These are phyloP conservation scores for Dryobota labecula DNA, from an alignment of 2,888 invertebrate genomes.

Conservation along the genomic window DNA sequence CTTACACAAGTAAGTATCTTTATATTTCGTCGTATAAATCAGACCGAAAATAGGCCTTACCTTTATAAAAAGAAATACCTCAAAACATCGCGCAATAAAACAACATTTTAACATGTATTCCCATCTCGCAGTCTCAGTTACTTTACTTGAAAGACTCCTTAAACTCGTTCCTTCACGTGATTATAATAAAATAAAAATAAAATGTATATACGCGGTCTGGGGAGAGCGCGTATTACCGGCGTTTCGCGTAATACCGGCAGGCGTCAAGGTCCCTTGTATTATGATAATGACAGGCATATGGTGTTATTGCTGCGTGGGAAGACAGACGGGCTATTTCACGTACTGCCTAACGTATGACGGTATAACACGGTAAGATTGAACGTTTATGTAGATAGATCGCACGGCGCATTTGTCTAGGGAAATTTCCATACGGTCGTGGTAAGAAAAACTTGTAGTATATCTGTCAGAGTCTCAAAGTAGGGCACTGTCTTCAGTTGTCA, in stretches of 20 bases:
- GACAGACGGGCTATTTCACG: constrained; percentile 39
- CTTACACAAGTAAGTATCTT: constrained; percentile 15
- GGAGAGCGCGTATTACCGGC: constrained; percentile 44
- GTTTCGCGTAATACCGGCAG: constrained; percentile 44
- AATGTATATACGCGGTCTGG: constrained; percentile 43
- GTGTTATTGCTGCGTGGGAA: constrained; percentile 39
- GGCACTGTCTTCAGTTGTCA: constrained; percentile 39
- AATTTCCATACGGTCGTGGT: constrained; percentile 46
- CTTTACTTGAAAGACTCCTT: constrained; percentile 34
- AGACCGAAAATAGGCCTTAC: constrained; percentile 21
- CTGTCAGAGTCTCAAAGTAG: constrained; percentile 6
- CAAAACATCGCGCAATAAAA: constrained; percentile 44
- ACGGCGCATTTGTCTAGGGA: constrained; percentile 48
- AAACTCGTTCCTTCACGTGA: constrained; percentile 25
- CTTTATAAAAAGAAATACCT: constrained; percentile 6
- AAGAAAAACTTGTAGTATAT: constrained; percentile 39
- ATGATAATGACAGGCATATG: constrained; percentile 55
- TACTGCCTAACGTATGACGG: constrained; percentile 29
- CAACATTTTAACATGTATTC: constrained; percentile 46
- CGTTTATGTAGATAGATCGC: constrained; percentile 60
- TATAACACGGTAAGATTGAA: constrained; percentile 51
- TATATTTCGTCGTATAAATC: constrained; percentile 46
- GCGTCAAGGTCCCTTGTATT: constrained; percentile 60
- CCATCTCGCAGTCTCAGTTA: constrained; percentile 28
- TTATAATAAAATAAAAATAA: constrained; percentile 60